A percentile compares a stretch with the other conserved stretches of the same genome.
These are phyloP conservation scores for Mactra quadrangularis DNA, from an alignment of 1,140 invertebrate species.

Conservation along the genomic window DNA sequence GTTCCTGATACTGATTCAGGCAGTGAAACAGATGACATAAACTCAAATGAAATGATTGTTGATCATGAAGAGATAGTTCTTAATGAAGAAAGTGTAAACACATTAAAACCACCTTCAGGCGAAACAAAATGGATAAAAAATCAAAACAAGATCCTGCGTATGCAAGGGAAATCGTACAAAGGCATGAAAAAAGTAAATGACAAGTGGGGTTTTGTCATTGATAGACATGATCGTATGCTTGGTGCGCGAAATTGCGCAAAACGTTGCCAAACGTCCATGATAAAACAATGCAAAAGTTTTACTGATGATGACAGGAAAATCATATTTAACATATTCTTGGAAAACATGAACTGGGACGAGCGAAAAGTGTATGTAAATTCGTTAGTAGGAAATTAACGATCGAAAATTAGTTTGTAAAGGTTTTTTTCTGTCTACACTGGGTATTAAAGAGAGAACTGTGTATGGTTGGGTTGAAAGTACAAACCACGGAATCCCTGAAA, in stretches of 20 bases:
- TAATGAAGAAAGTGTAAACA: not conserved
- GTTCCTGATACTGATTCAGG: not conserved
- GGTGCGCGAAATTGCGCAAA: slow-evolving; percentile 2
- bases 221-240: slow-evolving; percentile 2
- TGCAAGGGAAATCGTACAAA: slow-evolving; percentile 21
- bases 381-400: not conserved
- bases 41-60: not conserved
- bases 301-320: slow-evolving; percentile 21
- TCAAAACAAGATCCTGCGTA: slow-evolving; percentile 21
- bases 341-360: slow-evolving; percentile 9
- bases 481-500: not conserved
- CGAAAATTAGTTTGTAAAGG: slow-evolving; percentile 1
- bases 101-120: not conserved
- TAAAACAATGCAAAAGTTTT: not conserved
- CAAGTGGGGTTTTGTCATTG: slow-evolving; percentile 4
- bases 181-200: slow-evolving; percentile 18
- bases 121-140: not conserved
- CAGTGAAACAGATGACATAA: not conserved
- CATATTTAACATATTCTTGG: slow-evolving; percentile 10
- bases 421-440: slow-evolving; percentile 19
- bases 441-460: slow-evolving; percentile 15
- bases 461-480: slow-evolving; percentile 15
- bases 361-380: slow-evolving; percentile 21
- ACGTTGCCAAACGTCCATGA: not conserved
- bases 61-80: not conserved